These are phyloP conservation scores for Procambarus virginalis DNA, from an alignment of 1,140 invertebrate genomes.

Conservation along the genomic window DNA sequence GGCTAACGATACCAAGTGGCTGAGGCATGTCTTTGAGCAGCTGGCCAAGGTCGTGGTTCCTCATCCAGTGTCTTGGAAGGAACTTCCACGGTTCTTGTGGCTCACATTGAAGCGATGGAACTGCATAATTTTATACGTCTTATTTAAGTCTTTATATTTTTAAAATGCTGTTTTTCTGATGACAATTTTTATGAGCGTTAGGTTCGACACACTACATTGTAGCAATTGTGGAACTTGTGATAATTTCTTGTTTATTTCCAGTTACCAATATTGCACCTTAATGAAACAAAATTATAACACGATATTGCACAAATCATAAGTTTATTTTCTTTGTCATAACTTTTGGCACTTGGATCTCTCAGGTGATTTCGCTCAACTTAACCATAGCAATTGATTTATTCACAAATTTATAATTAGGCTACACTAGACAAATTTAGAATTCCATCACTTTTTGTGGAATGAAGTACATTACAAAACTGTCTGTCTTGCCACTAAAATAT, in stretches of 20 bases:
- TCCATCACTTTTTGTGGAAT: no score
- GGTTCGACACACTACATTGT: neutral
- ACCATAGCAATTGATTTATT: no score
- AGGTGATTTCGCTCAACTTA: no score
- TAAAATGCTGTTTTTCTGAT: no score
- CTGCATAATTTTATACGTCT: constrained; percentile 16
- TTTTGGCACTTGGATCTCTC: no score
- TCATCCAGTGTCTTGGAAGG: constrained; percentile 8
- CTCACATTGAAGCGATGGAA: neutral
- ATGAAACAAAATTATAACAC: neutral
- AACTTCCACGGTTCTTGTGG: neutral
- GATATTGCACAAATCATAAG: neutral
- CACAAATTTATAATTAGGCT: no score
- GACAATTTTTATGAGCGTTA: neutral
- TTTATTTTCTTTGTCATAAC: neutral
- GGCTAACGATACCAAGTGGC: neutral
- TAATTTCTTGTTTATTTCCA: neutral
- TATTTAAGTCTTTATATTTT: neutral
- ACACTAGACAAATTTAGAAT: no score
- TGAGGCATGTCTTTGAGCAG: neutral
- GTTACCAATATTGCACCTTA: neutral
- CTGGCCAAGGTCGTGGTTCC: neutral
- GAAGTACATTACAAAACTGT: no score
- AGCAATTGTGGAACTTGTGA: neutral
- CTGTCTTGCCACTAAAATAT: no score